phyloP scores from a whole-genome alignment of 2,888 invertebrate species.

The Embidobia sp. region DNA sequence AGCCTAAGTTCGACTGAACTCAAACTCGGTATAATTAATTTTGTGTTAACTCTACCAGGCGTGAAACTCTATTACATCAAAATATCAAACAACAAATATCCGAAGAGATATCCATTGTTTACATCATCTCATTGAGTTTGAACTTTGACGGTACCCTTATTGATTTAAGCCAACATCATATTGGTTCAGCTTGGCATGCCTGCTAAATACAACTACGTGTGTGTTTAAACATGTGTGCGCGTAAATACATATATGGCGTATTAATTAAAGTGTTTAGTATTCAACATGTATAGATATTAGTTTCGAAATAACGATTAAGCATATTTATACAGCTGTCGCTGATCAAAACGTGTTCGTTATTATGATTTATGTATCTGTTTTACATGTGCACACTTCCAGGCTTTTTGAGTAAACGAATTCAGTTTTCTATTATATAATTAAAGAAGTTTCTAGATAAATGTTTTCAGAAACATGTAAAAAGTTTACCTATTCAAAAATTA shows the following conservation, averaged over 20 bases:
- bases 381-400: too few species aligned
- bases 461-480: too few species aligned
- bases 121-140: slow-evolving; percentile 63
- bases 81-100: slow-evolving; percentile 64
- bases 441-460: too few species aligned
- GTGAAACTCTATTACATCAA: slow-evolving; percentile 65
- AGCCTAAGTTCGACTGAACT: slow-evolving; percentile 53
- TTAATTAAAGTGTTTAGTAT: slow-evolving; percentile 58
- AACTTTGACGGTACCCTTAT: slow-evolving; percentile 62
- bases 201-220: slow-evolving; percentile 35
- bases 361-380: slow-evolving; percentile 14
- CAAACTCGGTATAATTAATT: slow-evolving; percentile 62
- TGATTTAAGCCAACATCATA: slow-evolving; percentile 63
- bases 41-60: slow-evolving; percentile 60
- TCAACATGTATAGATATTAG: slow-evolving; percentile 41
- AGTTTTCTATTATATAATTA: too few species aligned
- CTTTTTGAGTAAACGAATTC: too few species aligned
- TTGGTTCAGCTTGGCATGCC: slow-evolving; percentile 53
- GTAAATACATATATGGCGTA: slow-evolving; percentile 39
- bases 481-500: too few species aligned
- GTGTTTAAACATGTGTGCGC: slow-evolving; percentile 29
- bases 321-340: slow-evolving; percentile 50
- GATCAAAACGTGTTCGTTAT: slow-evolving; percentile 34
- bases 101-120: slow-evolving; percentile 65
- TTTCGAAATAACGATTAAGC: slow-evolving; percentile 46